A percentile compares a stretch with the other conserved stretches of the same genome.
Conservation (phyloP, 2,888 invertebrate species). For the Pollenia angustigena region DNA sequence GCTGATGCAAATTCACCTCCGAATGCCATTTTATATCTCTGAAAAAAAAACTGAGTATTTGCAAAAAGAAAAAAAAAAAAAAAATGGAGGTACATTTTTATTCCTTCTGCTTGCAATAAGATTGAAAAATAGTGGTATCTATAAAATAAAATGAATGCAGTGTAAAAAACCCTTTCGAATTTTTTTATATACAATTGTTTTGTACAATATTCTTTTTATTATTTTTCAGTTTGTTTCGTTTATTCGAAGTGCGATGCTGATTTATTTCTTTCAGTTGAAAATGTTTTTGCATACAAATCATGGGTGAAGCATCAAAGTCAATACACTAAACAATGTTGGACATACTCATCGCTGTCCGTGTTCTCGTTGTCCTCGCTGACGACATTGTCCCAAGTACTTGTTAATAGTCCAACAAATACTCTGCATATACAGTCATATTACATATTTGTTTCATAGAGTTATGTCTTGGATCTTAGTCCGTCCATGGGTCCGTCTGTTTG, state of each 20-base stretch:
- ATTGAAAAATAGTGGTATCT: slow-evolving; percentile 50
- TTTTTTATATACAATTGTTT: slow-evolving; percentile 27
- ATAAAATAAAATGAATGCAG: slow-evolving; percentile 32
- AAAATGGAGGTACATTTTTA: slow-evolving; percentile 19
- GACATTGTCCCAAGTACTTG: slow-evolving; percentile 46
- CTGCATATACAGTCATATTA: slow-evolving; percentile 14
- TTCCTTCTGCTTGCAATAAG: slow-evolving; percentile 1
- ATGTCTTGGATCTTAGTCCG: slow-evolving; percentile 57
- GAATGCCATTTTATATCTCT: slow-evolving; percentile 48
- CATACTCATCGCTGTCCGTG: slow-evolving; percentile 40
- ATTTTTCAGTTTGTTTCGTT: slow-evolving; percentile 51
- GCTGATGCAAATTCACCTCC: slow-evolving; percentile 35
- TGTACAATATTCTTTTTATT: slow-evolving; percentile 16
- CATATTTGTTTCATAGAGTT: slow-evolving; percentile 23
- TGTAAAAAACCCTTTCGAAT: slow-evolving; percentile 31
- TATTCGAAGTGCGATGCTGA: slow-evolving; percentile 72
- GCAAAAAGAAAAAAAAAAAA: slow-evolving; percentile 25
- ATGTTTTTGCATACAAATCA: slow-evolving; percentile 73
- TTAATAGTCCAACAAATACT: slow-evolving; percentile 60
- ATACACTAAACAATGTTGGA: slow-evolving; percentile 67
- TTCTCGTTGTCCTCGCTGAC: slow-evolving; percentile 30
- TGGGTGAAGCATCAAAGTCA: slow-evolving; percentile 69
- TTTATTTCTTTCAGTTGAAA: slow-evolving; percentile 72
- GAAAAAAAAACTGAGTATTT: slow-evolving; percentile 26
- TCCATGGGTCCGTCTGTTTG: not conserved